Percentiles rank a stretch among this genome's conserved stretches.
Evolutionary conservation across 1,140 invertebrate genomes (phyloP).

Genomic region (Piezodorus guildinii): DNA sequence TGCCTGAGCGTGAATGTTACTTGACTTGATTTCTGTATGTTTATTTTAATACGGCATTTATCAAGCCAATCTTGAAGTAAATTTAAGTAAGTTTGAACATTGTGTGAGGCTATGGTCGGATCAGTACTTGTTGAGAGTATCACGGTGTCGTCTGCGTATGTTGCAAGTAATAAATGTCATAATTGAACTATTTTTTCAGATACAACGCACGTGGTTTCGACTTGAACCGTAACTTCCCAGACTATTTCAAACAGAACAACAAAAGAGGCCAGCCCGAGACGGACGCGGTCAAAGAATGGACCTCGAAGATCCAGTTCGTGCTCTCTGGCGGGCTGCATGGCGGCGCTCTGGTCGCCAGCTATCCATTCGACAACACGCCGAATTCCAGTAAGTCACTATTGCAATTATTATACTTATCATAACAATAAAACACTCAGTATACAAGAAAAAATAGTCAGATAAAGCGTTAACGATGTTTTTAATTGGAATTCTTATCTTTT

Average conservation of each 20-base stretch:
- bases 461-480: background rate
- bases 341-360: constrained; percentile 82
- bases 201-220: constrained; percentile 81
- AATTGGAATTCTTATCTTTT: background rate
- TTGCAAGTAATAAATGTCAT: too few species aligned
- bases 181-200: constrained; percentile 31
- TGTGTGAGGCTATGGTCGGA: too few species aligned
- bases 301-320: constrained; percentile 83
- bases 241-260: constrained; percentile 80
- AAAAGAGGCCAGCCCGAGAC: constrained; percentile 83
- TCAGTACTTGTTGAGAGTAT: too few species aligned
- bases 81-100: too few species aligned
- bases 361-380: constrained; percentile 74
- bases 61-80: too few species aligned
- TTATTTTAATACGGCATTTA: too few species aligned
- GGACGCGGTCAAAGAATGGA: constrained; percentile 86
- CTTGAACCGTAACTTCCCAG: constrained; percentile 84
- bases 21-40: too few species aligned
- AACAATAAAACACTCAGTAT: background rate
- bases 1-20: too few species aligned
- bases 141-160: too few species aligned
- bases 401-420: background rate
- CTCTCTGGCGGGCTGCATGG: constrained; percentile 83
- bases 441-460: background rate
- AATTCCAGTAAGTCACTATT: constrained; percentile 12